Evolutionary conservation across 2,113 vertebrate species (phyloP).

Genomic region (cat (Felis catus)): F.catus_Fca126_mat1.0 CM031420.1:69463501-69464000

Average conservation of each 20-base stretch:
- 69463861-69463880: not conserved
- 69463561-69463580: not conserved
- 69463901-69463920: not conserved
- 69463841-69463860: not conserved
- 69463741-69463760: not conserved
- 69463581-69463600: not conserved
- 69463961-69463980: not conserved
- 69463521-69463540: not conserved
- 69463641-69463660: not conserved
- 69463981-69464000: not conserved
- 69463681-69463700: not conserved
- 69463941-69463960: not conserved
- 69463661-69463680: not conserved
- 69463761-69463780: not conserved
- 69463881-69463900: not conserved
- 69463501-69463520: not conserved
- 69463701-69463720: slow-evolving; percentile 19
- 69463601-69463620: not conserved
- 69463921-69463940: not conserved
- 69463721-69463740: not conserved
- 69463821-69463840: not conserved
- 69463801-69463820: not conserved
- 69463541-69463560: not conserved
- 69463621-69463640: not conserved
- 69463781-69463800: not conserved